A percentile compares a stretch with the other conserved stretches of the same genome.
These are phyloP conservation scores for Trinectes maculatus DNA, from an alignment of 2,113 vertebrate species.

Conservation along the genomic window DNA sequence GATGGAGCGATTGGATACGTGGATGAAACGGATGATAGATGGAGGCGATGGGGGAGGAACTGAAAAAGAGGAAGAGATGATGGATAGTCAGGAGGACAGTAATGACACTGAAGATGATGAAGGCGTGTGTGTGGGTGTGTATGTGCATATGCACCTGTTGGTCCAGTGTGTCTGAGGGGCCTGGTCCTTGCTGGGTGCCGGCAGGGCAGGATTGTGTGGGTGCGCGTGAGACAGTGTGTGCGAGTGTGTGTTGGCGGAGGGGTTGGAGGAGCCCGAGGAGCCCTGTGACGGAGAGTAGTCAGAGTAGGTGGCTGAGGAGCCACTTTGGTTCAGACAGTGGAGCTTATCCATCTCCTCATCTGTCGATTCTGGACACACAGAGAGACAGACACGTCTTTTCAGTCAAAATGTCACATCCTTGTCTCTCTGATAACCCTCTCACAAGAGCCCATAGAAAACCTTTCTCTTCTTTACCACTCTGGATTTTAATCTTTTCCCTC, in stretches of 20 bases:
- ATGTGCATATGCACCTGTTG: slow-evolving; percentile 86
- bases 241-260: slow-evolving; percentile 81
- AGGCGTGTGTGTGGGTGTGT: slow-evolving; percentile 9
- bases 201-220: slow-evolving; percentile 82
- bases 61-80: slow-evolving; percentile 37
- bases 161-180: slow-evolving; percentile 95
- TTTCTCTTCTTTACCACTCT: neutral
- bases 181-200: slow-evolving; percentile 90
- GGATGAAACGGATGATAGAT: slow-evolving; percentile 40
- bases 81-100: slow-evolving; percentile 3
- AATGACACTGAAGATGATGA: slow-evolving; percentile 29
- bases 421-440: slow-evolving; percentile 6
- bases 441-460: neutral
- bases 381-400: slow-evolving; percentile 9
- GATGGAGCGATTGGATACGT: slow-evolving; percentile 24
- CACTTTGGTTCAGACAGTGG: slow-evolving; percentile 98
- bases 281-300: slow-evolving; percentile 99
- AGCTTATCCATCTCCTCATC: slow-evolving; percentile 98
- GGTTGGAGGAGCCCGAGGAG: slow-evolving; percentile 96
- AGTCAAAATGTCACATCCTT: slow-evolving; percentile 35
- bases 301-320: slow-evolving; percentile 98
- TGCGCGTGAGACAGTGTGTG: slow-evolving; percentile 64
- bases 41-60: slow-evolving; percentile 23
- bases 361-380: slow-evolving; percentile 88
- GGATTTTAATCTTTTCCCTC: neutral